phyloP scores from a whole-genome alignment of 2,797 vertebrate genomes.

The Chaunax sp. region DNA sequence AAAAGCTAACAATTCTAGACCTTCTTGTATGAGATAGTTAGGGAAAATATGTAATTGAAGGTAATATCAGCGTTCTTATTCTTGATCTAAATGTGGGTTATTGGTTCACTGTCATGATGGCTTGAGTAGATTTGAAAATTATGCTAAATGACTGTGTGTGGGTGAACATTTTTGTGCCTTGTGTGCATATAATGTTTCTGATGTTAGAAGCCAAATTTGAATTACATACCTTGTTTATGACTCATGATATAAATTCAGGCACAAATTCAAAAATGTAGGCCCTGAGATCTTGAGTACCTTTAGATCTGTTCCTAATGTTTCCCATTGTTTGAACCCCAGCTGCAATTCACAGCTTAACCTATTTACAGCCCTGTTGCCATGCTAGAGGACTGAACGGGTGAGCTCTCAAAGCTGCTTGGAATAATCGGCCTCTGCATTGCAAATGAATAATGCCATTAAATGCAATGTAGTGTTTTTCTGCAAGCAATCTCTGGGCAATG shows the following conservation, averaged over 20 bases:
- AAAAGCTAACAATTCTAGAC: neutral
- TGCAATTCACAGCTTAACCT: slow-evolving; percentile 60
- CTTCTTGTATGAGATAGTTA: neutral
- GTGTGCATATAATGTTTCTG: slow-evolving; percentile 9
- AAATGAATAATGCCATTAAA: slow-evolving; percentile 81
- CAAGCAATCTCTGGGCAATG: slow-evolving; percentile 54
- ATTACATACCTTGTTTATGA: neutral
- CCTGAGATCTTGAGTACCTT: slow-evolving; percentile 43
- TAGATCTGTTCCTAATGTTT: slow-evolving; percentile 65
- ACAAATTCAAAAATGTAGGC: slow-evolving; percentile 9
- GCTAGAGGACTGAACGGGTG: slow-evolving; percentile 39
- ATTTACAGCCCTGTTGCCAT: slow-evolving; percentile 69
- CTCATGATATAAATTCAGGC: neutral
- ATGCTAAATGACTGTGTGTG: slow-evolving; percentile 33
- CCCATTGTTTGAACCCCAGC: slow-evolving; percentile 52
- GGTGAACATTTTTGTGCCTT: slow-evolving; percentile 22
- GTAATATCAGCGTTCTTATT: neutral
- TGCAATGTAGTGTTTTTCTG: slow-evolving; percentile 57
- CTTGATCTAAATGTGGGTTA: slow-evolving; percentile 1
- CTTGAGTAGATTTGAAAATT: slow-evolving; percentile 20
- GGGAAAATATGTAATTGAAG: neutral
- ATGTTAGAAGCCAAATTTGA: slow-evolving; percentile 26
- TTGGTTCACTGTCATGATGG: slow-evolving; percentile 20
- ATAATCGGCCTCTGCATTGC: slow-evolving; percentile 67
- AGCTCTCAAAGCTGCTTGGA: slow-evolving; percentile 49